Base-by-base conservation (phyloP, 2,113 vertebrate genomes). In the Oncorhynchus gorbuscha region DNA sequence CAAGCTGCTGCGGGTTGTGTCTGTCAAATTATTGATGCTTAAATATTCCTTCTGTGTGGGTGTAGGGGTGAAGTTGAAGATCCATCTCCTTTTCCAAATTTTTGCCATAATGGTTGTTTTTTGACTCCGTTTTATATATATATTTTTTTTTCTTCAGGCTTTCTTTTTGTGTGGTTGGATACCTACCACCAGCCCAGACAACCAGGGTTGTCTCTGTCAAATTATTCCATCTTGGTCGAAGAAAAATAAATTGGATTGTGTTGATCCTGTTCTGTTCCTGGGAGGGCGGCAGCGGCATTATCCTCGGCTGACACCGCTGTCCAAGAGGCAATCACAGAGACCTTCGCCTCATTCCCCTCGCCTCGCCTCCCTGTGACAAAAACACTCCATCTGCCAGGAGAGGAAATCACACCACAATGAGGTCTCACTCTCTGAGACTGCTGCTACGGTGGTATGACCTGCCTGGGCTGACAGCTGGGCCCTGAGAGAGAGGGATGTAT, bases 161-260 rank as follows among this genome's bases (percentile, higher is more conserved):
- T 45, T 45, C 9, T 45, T 45, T 45, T 45, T 79, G 79, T 71
- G 77, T 74, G 83, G 78, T 89, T 80, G 76, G 85, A 87, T 69
- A 39, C 32, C 72, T 18, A 14, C 67, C 16, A 73, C 67, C n/a
- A 22, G 32, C 18, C 72, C 48, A 69, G 79, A 83, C 84, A 79
- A 80, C 81, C 84, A 74, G 87, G 86, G 85, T 90, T 91, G 89
- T 89, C 85, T 87, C 87, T 88, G 84, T 87, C 89, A 92, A 94
- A 94, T 94, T 93, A 92, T 93, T 93, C 89, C 91, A 94, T 93
- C 92, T 93, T 91, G 90, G 86, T 79, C 65, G 83, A 90, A 22
- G 91, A 93, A 90, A 91, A 91, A 93, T 90, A 94, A 93, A 93
- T 92, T 92, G 91, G 93, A 93, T 92, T 91, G 92, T 83, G 82